Evolutionary conservation across 2,113 vertebrate genomes (phyloP), one percentile per base, ranked within the genome.

Genomic region (Cheilinus undulatus): DNA sequence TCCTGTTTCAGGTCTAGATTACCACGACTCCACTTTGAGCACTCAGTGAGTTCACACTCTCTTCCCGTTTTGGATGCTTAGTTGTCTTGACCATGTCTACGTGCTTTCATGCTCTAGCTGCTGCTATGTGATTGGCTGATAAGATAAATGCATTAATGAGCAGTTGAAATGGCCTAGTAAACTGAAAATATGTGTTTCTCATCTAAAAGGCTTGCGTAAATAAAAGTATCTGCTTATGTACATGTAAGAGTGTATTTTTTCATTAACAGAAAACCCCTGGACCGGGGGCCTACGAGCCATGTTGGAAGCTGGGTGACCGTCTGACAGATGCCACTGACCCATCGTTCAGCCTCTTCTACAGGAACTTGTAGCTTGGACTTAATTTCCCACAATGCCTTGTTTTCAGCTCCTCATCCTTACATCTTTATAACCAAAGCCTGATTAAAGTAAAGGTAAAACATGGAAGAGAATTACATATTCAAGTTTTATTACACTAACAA

Each of bases 1-100:
- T 96, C 95, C 61, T 94, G 92, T 80, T 96, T 97, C 84, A 91
- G 81, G 24, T 96, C 94, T 45, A 93, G 59, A 17, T 84, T 94
- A 19, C 95, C 95, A 4, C 91, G 93, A 19, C 90, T 96, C 49
- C 66, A 92, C 59, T 62, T 78, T 2, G 11, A 66, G 0, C 22
- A 32, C 67, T 92, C 91, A 17, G 95, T 96, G 82, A 95, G 94
- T 93, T 43, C 27, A 17, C 5, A 5, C n/a, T n/a, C n/a, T 19
- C 40, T 42, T 42, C 40, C 40, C 40, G 15, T 42, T 17, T 4
- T 23, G 32, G 5, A 36, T 63, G 24, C 56, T n/a, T n/a, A n/a
- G n/a, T n/a, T n/a, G n/a, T n/a, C n/a, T n/a, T n/a, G n/a, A n/a
- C n/a, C n/a, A n/a, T n/a, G n/a, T n/a, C n/a, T n/a, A n/a, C n/a